A percentile compares a stretch with the other conserved stretches of the same genome.
Conservation (phyloP, 1,140 invertebrate species). For the Brachionus rotundiformis region DNA sequence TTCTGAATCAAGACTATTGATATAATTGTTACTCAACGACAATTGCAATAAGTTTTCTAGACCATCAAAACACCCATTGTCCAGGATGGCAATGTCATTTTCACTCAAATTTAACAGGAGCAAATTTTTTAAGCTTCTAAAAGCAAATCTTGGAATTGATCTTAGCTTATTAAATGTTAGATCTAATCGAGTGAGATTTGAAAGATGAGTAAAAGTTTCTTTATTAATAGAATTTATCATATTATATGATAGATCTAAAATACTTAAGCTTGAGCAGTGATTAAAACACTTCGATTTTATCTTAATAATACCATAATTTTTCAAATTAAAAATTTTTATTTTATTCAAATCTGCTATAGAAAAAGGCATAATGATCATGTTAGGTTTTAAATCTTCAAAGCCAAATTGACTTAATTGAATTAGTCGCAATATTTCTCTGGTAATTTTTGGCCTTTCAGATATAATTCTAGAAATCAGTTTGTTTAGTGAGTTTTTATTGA, state of each 20-base stretch:
- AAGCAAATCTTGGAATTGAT: background rate
- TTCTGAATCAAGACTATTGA: background rate
- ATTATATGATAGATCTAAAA: background rate
- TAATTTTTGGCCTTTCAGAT: background rate
- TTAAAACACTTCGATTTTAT: background rate
- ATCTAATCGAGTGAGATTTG: background rate
- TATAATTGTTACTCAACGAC: background rate
- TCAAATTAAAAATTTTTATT: background rate
- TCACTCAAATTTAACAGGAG: background rate
- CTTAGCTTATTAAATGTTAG: background rate
- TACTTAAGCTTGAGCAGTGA: background rate
- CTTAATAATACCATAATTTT: background rate
- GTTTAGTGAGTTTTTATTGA: background rate
- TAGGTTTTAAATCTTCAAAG: background rate
- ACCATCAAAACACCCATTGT: background rate
- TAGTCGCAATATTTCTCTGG: background rate
- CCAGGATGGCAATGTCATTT: background rate
- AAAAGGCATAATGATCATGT: background rate
- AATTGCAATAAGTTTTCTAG: background rate
- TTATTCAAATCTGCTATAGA: background rate
- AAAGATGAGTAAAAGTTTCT: background rate
- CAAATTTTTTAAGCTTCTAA: background rate
- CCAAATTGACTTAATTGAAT: background rate
- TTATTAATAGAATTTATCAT: background rate
- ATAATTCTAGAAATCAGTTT: background rate